Conservation (phyloP, 1,140 invertebrate species). For the Globodera ellingtonae region DNA sequence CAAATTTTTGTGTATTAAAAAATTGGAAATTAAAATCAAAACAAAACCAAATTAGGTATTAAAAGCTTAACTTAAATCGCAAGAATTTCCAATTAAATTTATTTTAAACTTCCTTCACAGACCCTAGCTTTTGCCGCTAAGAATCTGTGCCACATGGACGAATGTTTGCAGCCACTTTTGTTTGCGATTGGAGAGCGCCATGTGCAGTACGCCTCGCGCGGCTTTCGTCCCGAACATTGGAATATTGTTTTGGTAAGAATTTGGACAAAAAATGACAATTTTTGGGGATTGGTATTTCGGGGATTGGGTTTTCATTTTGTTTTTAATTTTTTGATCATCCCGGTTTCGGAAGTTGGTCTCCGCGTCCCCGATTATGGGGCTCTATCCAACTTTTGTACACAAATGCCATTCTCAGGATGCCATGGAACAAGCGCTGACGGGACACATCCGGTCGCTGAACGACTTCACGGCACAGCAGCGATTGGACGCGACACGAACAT, state of each 20-base stretch:
- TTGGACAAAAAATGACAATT: neutral
- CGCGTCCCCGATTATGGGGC: no score
- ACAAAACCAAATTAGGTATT: no score
- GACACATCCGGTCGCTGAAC: slow-evolving; percentile 47
- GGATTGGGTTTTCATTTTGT: neutral
- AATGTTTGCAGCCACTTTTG: slow-evolving; percentile 45
- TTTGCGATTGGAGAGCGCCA: slow-evolving; percentile 57
- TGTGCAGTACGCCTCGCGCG: slow-evolving; percentile 58
- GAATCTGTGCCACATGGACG: slow-evolving; percentile 64
- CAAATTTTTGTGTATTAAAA: slow-evolving; percentile 10
- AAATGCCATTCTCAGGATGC: slow-evolving; percentile 55
- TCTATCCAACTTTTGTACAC: neutral
- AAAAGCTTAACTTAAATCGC: neutral
- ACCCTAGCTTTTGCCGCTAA: slow-evolving; percentile 61
- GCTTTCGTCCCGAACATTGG: slow-evolving; percentile 64
- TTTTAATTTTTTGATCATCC: neutral
- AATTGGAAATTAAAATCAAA: no score
- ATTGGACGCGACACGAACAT: slow-evolving; percentile 52
- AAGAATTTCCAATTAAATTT: slow-evolving; percentile 6
- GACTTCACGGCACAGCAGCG: slow-evolving; percentile 52
- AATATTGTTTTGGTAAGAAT: slow-evolving; percentile 57
- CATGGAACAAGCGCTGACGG: slow-evolving; percentile 53
- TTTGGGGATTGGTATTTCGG: neutral
- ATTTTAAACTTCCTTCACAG: slow-evolving; percentile 47
- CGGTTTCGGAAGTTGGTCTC: no score